phyloP scores from a whole-genome alignment of 53 echinoderm and acorn worm species.

The Astropecten irregularis region DNA sequence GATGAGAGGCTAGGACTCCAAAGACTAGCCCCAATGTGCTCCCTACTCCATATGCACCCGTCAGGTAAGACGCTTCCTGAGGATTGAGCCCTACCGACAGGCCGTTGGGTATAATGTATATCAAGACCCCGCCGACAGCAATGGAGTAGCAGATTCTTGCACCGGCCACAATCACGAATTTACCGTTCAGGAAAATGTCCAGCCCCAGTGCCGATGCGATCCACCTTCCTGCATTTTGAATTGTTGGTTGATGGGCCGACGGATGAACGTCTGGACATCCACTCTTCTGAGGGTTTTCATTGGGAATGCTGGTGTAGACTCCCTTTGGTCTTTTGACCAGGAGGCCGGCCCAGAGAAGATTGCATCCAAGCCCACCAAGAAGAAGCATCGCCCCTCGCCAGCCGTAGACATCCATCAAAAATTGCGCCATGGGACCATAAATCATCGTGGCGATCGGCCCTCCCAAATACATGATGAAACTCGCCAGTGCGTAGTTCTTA shows the following conservation, averaged over 20 bases:
- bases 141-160: not conserved
- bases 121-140: not conserved
- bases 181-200: not conserved
- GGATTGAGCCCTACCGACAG: not conserved
- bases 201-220: not conserved
- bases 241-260: not conserved
- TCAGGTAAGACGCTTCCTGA: not conserved
- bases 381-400: conserved; percentile 38
- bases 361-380: not conserved
- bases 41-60: conserved; percentile 2
- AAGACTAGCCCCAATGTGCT: not conserved
- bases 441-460: conserved; percentile 3
- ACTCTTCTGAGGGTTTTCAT: not conserved
- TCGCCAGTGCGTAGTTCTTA: conserved; percentile 8
- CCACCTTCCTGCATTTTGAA: not conserved
- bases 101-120: conserved; percentile 21
- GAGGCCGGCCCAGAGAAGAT: not conserved
- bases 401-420: not conserved
- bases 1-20: not conserved
- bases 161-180: not conserved
- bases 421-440: not conserved
- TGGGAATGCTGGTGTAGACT: not conserved
- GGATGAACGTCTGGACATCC: not conserved
- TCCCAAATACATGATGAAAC: not conserved
- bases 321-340: conserved; percentile 9